Conservation (phyloP, 2,888 invertebrate species). For the Dasypogon diadema region DNA sequence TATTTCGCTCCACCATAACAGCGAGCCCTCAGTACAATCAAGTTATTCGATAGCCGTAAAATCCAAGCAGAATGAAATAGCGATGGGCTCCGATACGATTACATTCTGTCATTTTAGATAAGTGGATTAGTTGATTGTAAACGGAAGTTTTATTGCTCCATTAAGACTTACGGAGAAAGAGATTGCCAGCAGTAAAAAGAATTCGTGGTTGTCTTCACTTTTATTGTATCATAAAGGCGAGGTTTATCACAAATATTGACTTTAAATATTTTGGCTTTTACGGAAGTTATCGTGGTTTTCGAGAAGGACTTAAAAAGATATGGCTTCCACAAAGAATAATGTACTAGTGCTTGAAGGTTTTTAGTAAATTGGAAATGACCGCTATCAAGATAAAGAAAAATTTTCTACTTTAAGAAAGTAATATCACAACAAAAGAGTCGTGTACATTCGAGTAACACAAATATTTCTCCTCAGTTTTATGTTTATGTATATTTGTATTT, state of each 20-base stretch:
- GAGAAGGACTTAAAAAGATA: no score
- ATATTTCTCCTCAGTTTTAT: no score
- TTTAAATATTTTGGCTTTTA: slow-evolving; percentile 27
- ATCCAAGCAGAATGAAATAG: slow-evolving; percentile 28
- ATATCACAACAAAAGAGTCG: no score
- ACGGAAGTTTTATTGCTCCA: slow-evolving; percentile 55
- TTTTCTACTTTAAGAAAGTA: no score
- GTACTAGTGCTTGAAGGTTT: no score
- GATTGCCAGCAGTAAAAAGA: slow-evolving; percentile 22
- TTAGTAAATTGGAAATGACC: no score
- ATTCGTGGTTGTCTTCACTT: slow-evolving; percentile 22
- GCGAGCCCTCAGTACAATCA: not conserved
- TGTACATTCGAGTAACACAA: no score
- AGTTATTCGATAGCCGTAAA: slow-evolving; percentile 44
- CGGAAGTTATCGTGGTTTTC: no score
- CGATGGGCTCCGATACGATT: slow-evolving; percentile 49
- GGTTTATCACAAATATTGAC: slow-evolving; percentile 33
- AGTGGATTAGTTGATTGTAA: slow-evolving; percentile 56
- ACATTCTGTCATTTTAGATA: slow-evolving; percentile 55
- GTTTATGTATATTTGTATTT: no score
- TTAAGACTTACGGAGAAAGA: slow-evolving; percentile 37
- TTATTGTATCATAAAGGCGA: slow-evolving; percentile 24
- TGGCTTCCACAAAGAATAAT: no score
- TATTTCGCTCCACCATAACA: not conserved
- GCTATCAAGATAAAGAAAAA: no score